phyloP scores from a whole-genome alignment of 2,888 invertebrate genomes.

The Erebia epiphron region DNA sequence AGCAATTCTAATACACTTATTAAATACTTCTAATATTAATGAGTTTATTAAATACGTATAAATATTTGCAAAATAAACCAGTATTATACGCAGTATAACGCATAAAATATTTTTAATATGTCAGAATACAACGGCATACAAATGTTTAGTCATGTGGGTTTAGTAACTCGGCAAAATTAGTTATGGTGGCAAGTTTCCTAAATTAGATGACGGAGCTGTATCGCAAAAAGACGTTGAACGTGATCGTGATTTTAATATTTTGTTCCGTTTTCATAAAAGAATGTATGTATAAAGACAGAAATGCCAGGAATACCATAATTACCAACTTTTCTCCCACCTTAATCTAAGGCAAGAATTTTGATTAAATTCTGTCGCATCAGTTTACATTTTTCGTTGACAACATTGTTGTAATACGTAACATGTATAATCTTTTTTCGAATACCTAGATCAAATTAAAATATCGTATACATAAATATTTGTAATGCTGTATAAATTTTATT shows the following conservation, averaged over 20 bases:
- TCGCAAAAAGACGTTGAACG: not conserved
- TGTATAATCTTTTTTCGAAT: not conserved
- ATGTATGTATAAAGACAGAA: not conserved
- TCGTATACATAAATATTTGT: not conserved
- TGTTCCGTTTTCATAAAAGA: not conserved
- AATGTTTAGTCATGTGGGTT: not conserved
- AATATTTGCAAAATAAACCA: too few relatives aligned
- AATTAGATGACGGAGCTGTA: not conserved
- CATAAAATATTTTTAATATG: too few relatives aligned
- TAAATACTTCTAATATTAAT: too few relatives aligned
- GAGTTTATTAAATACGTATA: too few relatives aligned
- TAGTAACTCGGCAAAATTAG: slow-evolving; percentile 4
- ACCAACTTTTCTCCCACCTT: not conserved
- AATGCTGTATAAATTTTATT: not conserved
- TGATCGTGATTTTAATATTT: not conserved
- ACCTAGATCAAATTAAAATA: not conserved
- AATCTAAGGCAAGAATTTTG: slow-evolving; percentile 7
- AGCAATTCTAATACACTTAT: too few relatives aligned
- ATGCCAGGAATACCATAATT: not conserved
- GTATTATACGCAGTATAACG: too few relatives aligned
- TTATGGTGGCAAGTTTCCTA: not conserved
- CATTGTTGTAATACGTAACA: not conserved
- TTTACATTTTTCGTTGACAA: not conserved
- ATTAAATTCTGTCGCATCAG: not conserved
- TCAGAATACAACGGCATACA: not conserved